Base-by-base conservation (phyloP, 2,888 invertebrate genomes). In the Aporophyla lueneburgensis region DNA sequence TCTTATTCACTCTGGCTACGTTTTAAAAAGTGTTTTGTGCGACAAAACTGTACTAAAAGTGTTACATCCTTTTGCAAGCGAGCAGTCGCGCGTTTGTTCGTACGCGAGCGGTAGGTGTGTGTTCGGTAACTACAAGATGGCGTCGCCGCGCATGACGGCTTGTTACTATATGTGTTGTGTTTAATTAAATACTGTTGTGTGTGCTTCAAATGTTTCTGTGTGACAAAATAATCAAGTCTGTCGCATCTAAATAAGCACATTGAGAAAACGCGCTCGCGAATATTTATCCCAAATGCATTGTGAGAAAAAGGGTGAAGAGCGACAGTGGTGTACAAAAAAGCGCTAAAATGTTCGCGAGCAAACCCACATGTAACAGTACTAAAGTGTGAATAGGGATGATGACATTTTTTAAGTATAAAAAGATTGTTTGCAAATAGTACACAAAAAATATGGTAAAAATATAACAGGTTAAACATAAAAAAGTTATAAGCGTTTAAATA, bases 151-250 rank as follows among this genome's bases (percentile, higher is more conserved):
- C 54, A 2, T 19, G 10, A n/a, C n/a, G 7, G 6, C 61, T 46
- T 54, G 21, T 24, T 21, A 24, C 61, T 40, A 12, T 33, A 58
- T 75, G 46, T 67, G 19, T 76, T 76, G 33, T 43, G 19, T 59
- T 59, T 53, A 40, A 53, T 61, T 4, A 61, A 59, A 51, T 51
- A 61, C n/a, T 76, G 51, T 74, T 74, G 14, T 33, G 61, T 75
- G 43, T 59, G 43, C 46, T 54, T 33, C n/a, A 40, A 62, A 54
- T n/a, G 10, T 51, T 46, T 59, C 59, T 61, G 51, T 46, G 43
- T 76, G 43, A 43, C n/a, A 21, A 58, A 10, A 16, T 51, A n/a
- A 78, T 58, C 58, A 43, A 51, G 43, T 43, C 9, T 65, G 51
- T 33, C 24, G 53, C 16, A 33, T 59, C 0, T 24, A 33, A 40